phyloP scores from a whole-genome alignment of 1,140 invertebrate genomes.

The Diorhabda sublineata region DNA sequence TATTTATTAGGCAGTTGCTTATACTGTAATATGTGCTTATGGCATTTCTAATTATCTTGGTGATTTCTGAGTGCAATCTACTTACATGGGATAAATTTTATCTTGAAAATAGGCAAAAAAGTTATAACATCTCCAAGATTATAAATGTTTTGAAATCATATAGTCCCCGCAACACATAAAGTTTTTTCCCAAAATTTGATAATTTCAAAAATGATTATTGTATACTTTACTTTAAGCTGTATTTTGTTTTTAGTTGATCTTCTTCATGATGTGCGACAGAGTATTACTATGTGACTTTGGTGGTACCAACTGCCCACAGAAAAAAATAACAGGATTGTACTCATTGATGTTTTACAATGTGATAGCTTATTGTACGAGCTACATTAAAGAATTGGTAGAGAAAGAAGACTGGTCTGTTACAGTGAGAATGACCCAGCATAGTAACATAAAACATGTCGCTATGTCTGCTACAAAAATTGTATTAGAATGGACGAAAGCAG shows the following conservation, averaged over 20 bases:
- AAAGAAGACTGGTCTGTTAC: conserved; percentile 74
- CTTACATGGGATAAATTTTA: no score
- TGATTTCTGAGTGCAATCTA: no score
- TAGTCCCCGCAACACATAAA: no score
- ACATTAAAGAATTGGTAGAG: conserved; percentile 66
- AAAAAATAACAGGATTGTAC: conserved; percentile 65
- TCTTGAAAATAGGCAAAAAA: no score
- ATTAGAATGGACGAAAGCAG: conserved; percentile 76
- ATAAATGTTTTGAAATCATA: no score
- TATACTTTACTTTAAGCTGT: neutral
- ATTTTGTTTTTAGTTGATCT: conserved; percentile 59
- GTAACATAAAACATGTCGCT: conserved; percentile 70
- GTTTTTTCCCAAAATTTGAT: no score
- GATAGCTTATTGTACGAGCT: conserved; percentile 69
- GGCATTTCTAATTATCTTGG: no score
- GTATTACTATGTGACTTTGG: conserved; percentile 46
- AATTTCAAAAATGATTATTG: no score
- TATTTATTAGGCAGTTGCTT: no score
- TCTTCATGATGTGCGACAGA: conserved; percentile 68
- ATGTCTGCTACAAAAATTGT: conserved; percentile 78
- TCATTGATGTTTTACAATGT: conserved; percentile 79
- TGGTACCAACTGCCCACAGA: conserved; percentile 51
- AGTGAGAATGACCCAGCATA: conserved; percentile 66
- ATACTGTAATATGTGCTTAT: no score
- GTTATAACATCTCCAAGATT: no score